Evolutionary conservation across 2,888 invertebrate species (phyloP), one percentile per base, ranked within the genome.

Genomic region (Temnothorax ravouxi): DNA sequence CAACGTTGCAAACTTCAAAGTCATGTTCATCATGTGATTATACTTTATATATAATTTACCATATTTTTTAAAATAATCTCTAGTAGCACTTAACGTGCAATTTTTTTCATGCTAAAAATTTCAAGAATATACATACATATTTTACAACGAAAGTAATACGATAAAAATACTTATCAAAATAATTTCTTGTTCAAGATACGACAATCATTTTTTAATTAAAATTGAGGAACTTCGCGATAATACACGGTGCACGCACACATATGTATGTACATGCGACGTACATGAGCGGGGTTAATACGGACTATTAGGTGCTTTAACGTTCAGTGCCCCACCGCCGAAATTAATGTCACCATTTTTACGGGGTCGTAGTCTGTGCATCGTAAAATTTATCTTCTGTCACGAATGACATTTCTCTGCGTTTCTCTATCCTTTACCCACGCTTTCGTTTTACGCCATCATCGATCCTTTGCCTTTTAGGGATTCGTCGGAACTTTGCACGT

Each of bases 311-410:
- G 54, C 44, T 66, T 76, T 67, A 83, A 86, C 66, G 77, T 50
- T 66, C 47, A 25, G 56, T 72, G 56, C 38, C 38, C 29, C 82
- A 66, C 62, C 72, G 59, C 62, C 21, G 84, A 89, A n/a, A 91
- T 92, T 90, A 90, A 91, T 85, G 88, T 83, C 81, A 83, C 86
- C 77, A 91, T 91, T 91, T 92, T 91, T 91, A 92, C 89, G 90
- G 88, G 88, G 75, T 88, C 91, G 86, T 88, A 88, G 86, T 91
- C 88, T 89, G 86, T 88, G 88, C 86, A 74, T 88, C 87, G 89
- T 91, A 91, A 91, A 91, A 91, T 91, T 91, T 91, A 92, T 91
- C 90, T 88, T 80, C 80, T 50, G 77, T 67, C 80, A 62, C 84
- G 64, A 86, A 87, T 86, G 74, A 62, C 79, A 72, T 83, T 79